Evolutionary conservation across 2,113 vertebrate genomes (phyloP), one percentile per base, ranked within the genome.

Genomic region (Protomyctophum bolini): DNA sequence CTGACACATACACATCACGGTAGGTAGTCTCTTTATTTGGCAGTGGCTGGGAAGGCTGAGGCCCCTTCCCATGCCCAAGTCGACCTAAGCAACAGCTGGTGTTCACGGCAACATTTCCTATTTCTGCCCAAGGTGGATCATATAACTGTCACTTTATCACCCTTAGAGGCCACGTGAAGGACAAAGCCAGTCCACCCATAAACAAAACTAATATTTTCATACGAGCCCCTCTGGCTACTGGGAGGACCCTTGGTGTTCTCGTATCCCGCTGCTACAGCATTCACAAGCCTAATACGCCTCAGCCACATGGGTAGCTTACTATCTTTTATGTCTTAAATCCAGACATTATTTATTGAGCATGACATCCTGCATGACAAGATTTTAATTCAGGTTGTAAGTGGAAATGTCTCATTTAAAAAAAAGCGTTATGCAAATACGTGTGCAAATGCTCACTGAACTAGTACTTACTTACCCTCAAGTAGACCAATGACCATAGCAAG

Each of bases 111-210:
- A 93, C 94, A 92, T 92, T 95, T 95, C 94, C 94, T 94, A 94
- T 94, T 94, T 92, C 89, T 94, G 92, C 92, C 85, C 85, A 83
- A 91, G 91, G 92, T 94, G 88, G 94, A 95, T 97, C 95, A 68
- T 88, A 92, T 97, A 94, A 92, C 95, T 97, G 93, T 92, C 95
- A 92, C 94, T 97, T 96, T 96, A 95, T 95, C 96, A 91, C 95
- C 94, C 91, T 86, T 93, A 87, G 93, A 96, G 95, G 95, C 95
- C 94, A 92, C 79, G 86, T 97, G 95, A 96, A 97, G 95, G 96
- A 95, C 95, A 94, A 94, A 94, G 92, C 82, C 79, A 90, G 89
- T 88, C 86, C 73, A 86, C 77, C 78, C 88, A 82, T 92, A 90
- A 90, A 88, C 92, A 94, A 92, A 95, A 92, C 94, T 94, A 94